Evolutionary conservation across 2,797 vertebrate species (phyloP).

Genomic region (Carcharodon carcharias): DNA sequence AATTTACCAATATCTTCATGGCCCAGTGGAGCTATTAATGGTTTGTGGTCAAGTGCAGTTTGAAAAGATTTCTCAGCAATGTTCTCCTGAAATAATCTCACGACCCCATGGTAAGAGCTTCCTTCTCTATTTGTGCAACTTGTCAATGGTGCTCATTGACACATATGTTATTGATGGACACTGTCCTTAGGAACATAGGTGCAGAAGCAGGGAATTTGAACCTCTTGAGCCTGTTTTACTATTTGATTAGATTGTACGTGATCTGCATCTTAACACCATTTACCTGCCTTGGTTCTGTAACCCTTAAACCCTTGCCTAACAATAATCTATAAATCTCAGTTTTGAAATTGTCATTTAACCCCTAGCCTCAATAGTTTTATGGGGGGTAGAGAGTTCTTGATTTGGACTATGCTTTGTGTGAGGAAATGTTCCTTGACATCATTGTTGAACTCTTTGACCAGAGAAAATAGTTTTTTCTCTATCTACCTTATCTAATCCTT

Average conservation of each 20-base stretch:
- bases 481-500: background rate
- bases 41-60: background rate
- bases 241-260: background rate
- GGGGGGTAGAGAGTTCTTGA: background rate
- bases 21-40: background rate
- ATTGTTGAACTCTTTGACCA: background rate
- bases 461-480: background rate
- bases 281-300: background rate
- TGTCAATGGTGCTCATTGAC: background rate
- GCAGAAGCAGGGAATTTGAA: background rate
- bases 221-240: background rate
- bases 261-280: background rate
- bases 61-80: background rate
- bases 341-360: background rate
- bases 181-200: background rate
- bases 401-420: background rate
- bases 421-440: background rate
- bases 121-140: background rate
- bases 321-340: background rate
- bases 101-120: background rate
- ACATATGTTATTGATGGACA: background rate
- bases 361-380: background rate
- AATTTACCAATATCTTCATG: background rate
- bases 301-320: background rate
- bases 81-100: background rate